Evolutionary conservation across 2,113 vertebrate genomes (phyloP), one percentile per base, ranked within the genome.

Genomic region (Dasypus novemcinctus): DNA sequence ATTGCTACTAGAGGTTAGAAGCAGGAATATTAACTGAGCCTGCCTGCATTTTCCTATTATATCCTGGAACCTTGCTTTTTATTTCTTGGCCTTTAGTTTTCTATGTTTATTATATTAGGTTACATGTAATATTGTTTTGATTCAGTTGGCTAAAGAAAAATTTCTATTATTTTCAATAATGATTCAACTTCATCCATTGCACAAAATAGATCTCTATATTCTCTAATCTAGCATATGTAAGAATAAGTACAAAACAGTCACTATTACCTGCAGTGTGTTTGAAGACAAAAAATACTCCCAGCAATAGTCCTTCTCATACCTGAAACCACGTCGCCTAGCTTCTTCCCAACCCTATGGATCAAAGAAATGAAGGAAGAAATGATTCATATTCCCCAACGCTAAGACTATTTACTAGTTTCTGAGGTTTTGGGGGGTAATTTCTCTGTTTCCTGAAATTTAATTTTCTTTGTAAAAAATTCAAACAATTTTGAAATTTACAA

Each of bases 211-310:
- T 13, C 66, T 29, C 38, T 15, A 29, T 11, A 49, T 18, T 59
- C 23, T 5, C 20, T 90, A 43, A 20, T 57, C 52, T 0, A 17
- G 21, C 5, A 31, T 10, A 61, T 0, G 20, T 1, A 3, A 31
- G 0, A 61, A 69, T 36, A 27, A 59, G 38, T 91, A 15, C 2
- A 81, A 80, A 86, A 74, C 27, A 91, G 23, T 69, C 75, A 75
- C 5, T 27, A 41, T 97, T 98, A 99, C 99, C 99, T 99, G 99
- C 25, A 99, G 98, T 0, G 99, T 99, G 68, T 99, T 99, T 92
- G 99, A 97, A 94, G 99, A 99, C 54, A 99, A 98, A 97, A 99
- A 99, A 97, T 99, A 99, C 0, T 99, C 99, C 99, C 99, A 99
- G 98, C 99, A 99, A 96, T 98, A 99, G 36, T 99, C 99, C 74